Evolutionary conservation across 1,140 invertebrate genomes (phyloP), one percentile per base, ranked within the genome.

Genomic region (Mactra quadrangularis): DNA sequence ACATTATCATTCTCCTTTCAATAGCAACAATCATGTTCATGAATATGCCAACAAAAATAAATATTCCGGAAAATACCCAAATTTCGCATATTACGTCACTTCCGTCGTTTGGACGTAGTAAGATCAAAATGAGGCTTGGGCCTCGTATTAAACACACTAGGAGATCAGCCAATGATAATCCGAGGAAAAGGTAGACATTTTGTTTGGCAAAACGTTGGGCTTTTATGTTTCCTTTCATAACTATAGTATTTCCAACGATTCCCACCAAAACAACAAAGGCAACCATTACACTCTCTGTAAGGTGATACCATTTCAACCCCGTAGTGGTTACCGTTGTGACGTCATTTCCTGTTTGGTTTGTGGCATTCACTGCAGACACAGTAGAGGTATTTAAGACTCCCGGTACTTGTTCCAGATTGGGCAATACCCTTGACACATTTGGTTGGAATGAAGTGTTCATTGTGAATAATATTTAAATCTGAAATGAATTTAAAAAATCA

Each of bases 11-110:
- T 31, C 35, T 25, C 29, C 72, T 19, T 47, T 75, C 50, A 13
- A 75, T 31, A 1, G 72, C 72, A 19, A 75, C n/a, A 9, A 75
- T 33, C 53, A 60, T 60, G n/a, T 75, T 75, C 3, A 31, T 75
- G 3, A 59, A 1, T 1, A 60, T 22, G 55, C 52, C 72, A 60
- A 75, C 41, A 35, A 60, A 35, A 0, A 75, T 9, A 47, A 75
- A 75, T 11, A 60, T 60, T 4, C 33, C 38, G 6, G 72, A 75
- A 3, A 60, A n/a, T 31, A 75, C 47, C 72, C 72, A 75, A 1
- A 75, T 6, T 17, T 47, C 57, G 17, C 72, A 75, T 1, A 75
- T n/a, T 13, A 38, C 31, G 35, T 75, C 72, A 35, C 29, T 19
- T 9, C 41, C 41, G 22, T 31, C n/a, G 7, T 45, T 31, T 6